Evolutionary conservation across 2,113 vertebrate species (phyloP), one percentile per base, ranked within the genome.

Genomic region (Hyaena hyaena): DNA sequence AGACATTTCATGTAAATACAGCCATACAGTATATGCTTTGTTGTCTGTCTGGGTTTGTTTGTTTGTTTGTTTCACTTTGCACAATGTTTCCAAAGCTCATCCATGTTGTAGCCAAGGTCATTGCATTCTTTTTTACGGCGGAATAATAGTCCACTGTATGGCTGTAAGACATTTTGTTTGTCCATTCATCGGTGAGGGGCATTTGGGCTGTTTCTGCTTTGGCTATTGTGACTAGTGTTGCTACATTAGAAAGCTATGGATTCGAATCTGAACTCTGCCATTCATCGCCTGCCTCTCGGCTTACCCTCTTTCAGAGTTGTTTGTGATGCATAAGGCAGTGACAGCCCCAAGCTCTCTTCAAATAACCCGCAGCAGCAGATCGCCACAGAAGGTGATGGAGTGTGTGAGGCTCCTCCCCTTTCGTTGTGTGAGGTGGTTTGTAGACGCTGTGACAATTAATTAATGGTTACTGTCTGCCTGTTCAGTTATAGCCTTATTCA

Each of bases 321-420:
- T 14, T 24, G 2, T 7, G 11, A 1, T 23, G 14, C 2, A 0
- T 0, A 5, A 14, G 45, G 16, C 31, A 7, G 26, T 5, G 43
- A 76, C 35, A 45, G 10, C 23, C 39, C 4, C 31, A 1, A 39
- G 45, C 28, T 5, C 2, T 28, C 43, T 23, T 19, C 7, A 5
- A 55, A 50, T 4, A 33, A 35, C 3, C 7, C 71, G 2, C 5
- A 10, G 26, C 3, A 26, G 17, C 10, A 9, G 66, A 0, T 23
- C 19, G 3, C 33, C 19, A 10, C 0, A 0, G 69, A 4, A 23
- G 88, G 33, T 12, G 58, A 19, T 0, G 0, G n/a, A 0, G 35
- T 0, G 1, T 0, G 3, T 0, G n/a, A 3, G 50, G 5, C 33
- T 48, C 71, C 31, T 19, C 82, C 83, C 11, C 77, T 7, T 39